Evolutionary conservation across 2,797 vertebrate species (phyloP).

Genomic region (Typhlichthys eigenmanni): DNA sequence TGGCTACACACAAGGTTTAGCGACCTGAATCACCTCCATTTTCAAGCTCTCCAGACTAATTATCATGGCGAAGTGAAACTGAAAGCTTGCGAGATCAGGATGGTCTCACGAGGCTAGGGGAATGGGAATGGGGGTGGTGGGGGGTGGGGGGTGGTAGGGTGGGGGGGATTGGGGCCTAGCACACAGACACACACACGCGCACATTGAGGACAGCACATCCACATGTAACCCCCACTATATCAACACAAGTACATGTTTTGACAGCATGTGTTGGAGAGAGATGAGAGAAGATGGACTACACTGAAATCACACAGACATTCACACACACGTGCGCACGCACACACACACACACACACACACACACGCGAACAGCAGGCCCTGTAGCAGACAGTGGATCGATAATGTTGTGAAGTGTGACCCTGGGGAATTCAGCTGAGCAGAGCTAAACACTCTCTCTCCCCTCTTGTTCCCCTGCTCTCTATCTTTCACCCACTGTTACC

Average conservation of each 20-base stretch:
- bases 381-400: conserved; percentile 41
- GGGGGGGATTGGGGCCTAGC: too few relatives aligned
- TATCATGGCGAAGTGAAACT: too few relatives aligned
- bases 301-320: conserved; percentile 11
- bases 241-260: conserved; percentile 2
- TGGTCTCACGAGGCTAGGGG: too few relatives aligned
- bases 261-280: too few relatives aligned
- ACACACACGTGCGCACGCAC: background rate
- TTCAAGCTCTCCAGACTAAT: too few relatives aligned
- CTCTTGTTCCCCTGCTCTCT: background rate
- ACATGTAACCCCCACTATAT: conserved; percentile 7
- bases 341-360: background rate
- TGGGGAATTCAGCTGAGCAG: conserved; percentile 33
- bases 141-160: too few relatives aligned
- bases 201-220: background rate
- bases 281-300: too few relatives aligned
- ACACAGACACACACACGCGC: too few relatives aligned
- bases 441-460: conserved; percentile 1
- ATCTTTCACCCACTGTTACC: conserved; percentile 1
- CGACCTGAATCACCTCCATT: too few relatives aligned
- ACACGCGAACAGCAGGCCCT: background rate
- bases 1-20: too few relatives aligned
- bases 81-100: too few relatives aligned
- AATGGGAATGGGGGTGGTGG: too few relatives aligned
- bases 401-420: conserved; percentile 50